phyloP scores from a whole-genome alignment of 2,888 invertebrate species.

The Caenorhabditis sp. region DNA sequence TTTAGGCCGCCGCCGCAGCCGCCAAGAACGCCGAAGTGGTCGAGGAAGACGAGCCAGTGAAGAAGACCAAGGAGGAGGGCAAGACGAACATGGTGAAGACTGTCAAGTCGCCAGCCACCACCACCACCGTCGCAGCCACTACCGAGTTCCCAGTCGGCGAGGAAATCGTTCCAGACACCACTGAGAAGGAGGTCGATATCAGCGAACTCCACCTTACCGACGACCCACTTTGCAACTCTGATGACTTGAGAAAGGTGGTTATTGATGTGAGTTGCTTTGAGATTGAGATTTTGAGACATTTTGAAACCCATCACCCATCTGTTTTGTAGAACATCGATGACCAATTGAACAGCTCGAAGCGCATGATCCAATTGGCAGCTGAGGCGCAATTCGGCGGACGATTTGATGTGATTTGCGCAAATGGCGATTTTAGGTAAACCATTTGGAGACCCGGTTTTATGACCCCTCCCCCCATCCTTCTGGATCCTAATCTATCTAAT shows the following conservation, averaged over 20 bases:
- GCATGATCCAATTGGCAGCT: slow-evolving; percentile 81
- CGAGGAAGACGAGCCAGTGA: slow-evolving; percentile 60
- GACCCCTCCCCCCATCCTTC: too few species aligned
- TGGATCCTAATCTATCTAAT: too few species aligned
- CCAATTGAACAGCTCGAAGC: slow-evolving; percentile 81
- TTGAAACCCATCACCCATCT: neutral
- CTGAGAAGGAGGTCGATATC: slow-evolving; percentile 72
- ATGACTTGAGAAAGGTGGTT: slow-evolving; percentile 79
- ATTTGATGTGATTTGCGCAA: slow-evolving; percentile 79
- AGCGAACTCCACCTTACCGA: slow-evolving; percentile 77
- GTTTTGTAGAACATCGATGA: slow-evolving; percentile 78
- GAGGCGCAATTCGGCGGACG: slow-evolving; percentile 82
- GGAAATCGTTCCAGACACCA: slow-evolving; percentile 63
- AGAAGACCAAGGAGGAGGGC: slow-evolving; percentile 50
- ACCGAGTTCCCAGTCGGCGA: slow-evolving; percentile 60
- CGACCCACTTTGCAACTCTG: slow-evolving; percentile 81
- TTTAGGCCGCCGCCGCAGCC: slow-evolving; percentile 65
- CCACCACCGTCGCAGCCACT: slow-evolving; percentile 28
- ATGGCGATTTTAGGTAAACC: slow-evolving; percentile 79
- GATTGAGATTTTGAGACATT: too few species aligned
- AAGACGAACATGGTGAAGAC: slow-evolving; percentile 47
- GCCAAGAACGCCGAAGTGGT: slow-evolving; percentile 70
- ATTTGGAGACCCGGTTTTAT: too few species aligned
- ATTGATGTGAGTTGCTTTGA: slow-evolving; percentile 71
- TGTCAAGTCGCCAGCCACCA: slow-evolving; percentile 29